Conservation (phyloP, 2,888 invertebrate genomes). For the Cepaea hortensis region DNA sequence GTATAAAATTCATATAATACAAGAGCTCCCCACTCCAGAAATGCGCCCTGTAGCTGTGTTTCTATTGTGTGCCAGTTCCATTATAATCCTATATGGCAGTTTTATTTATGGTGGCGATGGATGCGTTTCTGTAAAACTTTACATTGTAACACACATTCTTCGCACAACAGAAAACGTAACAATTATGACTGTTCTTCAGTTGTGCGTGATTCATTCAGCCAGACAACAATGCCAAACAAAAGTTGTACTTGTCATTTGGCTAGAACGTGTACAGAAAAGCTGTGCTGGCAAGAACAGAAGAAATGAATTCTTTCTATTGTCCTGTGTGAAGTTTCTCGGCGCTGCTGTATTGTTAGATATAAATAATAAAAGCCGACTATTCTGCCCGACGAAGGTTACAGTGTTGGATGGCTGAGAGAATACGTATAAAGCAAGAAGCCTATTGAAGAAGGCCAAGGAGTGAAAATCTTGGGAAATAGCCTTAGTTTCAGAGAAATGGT, state of each 20-base stretch:
- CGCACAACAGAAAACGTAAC: neutral
- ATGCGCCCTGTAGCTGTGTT: neutral
- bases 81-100: slow-evolving; percentile 3
- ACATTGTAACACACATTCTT: slow-evolving; percentile 8
- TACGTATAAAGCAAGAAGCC: too few species aligned
- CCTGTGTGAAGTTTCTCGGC: too few species aligned
- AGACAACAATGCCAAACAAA: neutral
- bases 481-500: too few species aligned
- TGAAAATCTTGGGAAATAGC: too few species aligned
- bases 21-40: neutral
- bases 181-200: neutral
- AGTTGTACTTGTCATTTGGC: slow-evolving; percentile 11
- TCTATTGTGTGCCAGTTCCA: neutral
- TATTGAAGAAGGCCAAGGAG: too few species aligned
- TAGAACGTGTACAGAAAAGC: slow-evolving; percentile 1
- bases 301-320: neutral
- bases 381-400: too few species aligned
- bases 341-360: too few species aligned
- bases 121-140: neutral
- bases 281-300: neutral
- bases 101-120: slow-evolving; percentile 6
- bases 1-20: slow-evolving; percentile 10
- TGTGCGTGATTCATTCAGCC: slow-evolving; percentile 10
- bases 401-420: too few species aligned
- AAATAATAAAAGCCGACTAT: too few species aligned